Conservation (phyloP, 2,797 vertebrate species). For the Danio jaintianensis region DNA sequence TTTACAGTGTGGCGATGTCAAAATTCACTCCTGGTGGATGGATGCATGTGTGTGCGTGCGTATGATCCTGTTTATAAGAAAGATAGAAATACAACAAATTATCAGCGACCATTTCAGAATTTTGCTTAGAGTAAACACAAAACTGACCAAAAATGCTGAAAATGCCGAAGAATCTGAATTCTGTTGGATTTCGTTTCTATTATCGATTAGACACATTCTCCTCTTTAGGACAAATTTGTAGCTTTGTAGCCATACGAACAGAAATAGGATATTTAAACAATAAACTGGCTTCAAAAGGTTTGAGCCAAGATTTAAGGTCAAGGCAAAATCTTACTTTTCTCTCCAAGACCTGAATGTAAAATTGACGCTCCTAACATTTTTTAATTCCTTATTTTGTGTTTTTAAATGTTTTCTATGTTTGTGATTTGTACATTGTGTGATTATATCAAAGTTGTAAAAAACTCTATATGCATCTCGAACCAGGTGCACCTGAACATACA, state of each 20-base stretch:
- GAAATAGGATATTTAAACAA: background rate
- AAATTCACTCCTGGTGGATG: constrained; percentile 41
- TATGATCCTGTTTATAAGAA: constrained; percentile 39
- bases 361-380: constrained; percentile 56
- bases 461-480: constrained; percentile 53
- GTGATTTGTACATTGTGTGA: constrained; percentile 77
- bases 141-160: constrained; percentile 9
- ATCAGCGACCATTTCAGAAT: background rate
- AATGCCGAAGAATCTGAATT: background rate
- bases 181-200: constrained; percentile 2
- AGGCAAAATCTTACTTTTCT: constrained; percentile 31
- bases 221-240: constrained; percentile 35
- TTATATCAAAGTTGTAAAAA: constrained; percentile 72
- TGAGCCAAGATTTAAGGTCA: constrained; percentile 15
- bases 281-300: constrained; percentile 3
- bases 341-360: constrained; percentile 55
- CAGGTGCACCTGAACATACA: constrained; percentile 50
- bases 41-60: constrained; percentile 49
- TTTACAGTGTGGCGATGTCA: constrained; percentile 56
- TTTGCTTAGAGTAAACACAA: background rate
- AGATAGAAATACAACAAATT: constrained; percentile 2
- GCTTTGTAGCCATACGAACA: constrained; percentile 50
- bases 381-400: constrained; percentile 74
- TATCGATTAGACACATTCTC: background rate
- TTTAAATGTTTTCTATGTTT: constrained; percentile 71